phyloP scores from a whole-genome alignment of 1,140 invertebrate species.

The Lepidurus arcticus region DNA sequence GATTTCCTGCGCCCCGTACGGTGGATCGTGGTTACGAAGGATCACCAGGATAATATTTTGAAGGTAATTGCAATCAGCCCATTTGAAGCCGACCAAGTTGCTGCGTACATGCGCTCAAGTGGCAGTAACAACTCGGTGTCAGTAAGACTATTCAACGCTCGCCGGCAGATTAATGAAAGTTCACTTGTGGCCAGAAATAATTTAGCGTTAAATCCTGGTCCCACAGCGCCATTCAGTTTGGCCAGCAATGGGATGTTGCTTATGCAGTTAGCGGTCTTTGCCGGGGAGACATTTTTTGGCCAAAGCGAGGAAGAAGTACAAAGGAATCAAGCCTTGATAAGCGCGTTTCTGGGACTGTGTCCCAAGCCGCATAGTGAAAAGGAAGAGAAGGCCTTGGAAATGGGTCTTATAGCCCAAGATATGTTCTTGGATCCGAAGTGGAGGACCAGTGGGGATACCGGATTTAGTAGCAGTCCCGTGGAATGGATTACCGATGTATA shows the following conservation, averaged over 20 bases:
- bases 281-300: not conserved
- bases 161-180: not conserved
- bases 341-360: not conserved
- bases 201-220: not conserved
- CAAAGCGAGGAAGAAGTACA: not conserved
- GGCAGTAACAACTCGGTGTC: not conserved
- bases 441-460: not conserved
- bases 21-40: not conserved
- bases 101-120: not conserved
- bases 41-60: not conserved
- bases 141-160: not conserved
- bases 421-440: not conserved
- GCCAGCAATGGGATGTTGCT: not conserved
- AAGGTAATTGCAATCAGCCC: not conserved
- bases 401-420: not conserved
- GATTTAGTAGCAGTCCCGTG: not conserved
- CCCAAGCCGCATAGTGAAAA: not conserved
- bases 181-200: not conserved
- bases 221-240: not conserved
- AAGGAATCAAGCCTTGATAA: not conserved
- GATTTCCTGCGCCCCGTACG: constrained; percentile 11
- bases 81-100: constrained; percentile 20
- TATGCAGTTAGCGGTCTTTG: not conserved
- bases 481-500: not conserved
- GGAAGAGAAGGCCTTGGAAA: not conserved